Evolutionary conservation across 2,113 vertebrate species (phyloP).

Genomic region (Trogon surrucura): DNA sequence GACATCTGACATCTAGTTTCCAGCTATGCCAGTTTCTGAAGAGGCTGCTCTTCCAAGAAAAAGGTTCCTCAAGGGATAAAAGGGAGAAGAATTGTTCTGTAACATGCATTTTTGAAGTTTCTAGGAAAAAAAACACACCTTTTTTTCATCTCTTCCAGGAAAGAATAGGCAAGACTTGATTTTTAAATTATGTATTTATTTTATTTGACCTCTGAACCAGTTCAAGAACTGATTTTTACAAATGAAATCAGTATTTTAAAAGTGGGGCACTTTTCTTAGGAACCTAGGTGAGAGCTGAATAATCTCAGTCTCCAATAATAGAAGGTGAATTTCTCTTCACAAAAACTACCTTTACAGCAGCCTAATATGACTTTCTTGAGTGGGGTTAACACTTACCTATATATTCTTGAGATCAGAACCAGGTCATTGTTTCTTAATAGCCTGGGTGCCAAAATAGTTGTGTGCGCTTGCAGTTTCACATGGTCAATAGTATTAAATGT

Average conservation of each 20-base stretch:
- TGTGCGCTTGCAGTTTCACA: background rate
- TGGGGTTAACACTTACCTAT: background rate
- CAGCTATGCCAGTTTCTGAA: background rate
- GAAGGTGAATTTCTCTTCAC: background rate
- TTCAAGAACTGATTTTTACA: background rate
- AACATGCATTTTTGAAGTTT: background rate
- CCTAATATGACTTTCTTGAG: background rate
- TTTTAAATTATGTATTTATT: background rate
- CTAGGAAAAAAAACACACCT: background rate
- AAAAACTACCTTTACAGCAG: background rate
- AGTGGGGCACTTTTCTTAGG: background rate
- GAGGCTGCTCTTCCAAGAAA: background rate
- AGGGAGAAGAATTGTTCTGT: background rate
- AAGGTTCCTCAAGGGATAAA: background rate
- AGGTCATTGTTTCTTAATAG: background rate
- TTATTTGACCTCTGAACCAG: background rate
- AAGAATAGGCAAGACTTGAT: background rate
- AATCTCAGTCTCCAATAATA: background rate
- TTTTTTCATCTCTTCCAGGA: background rate
- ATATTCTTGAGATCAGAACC: background rate
- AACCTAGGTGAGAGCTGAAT: background rate
- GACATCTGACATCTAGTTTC: background rate
- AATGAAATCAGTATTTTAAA: background rate
- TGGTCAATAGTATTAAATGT: background rate
- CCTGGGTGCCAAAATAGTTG: background rate